Base-by-base conservation (phyloP, 2,113 vertebrate genomes). In the Menura novaehollandiae region DNA sequence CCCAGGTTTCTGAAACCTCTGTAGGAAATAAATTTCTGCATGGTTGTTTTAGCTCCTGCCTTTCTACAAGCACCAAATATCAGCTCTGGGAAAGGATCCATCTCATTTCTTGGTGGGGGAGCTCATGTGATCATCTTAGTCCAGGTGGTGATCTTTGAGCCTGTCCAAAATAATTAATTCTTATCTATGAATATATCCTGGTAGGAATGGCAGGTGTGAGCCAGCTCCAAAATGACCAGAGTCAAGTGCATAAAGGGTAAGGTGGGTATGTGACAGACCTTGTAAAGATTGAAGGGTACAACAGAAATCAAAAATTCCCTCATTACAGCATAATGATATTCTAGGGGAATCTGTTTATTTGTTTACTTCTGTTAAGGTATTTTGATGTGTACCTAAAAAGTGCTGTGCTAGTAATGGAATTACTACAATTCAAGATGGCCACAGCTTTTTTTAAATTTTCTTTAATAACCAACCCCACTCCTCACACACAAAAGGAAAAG, bases 311-410 rank as follows among this genome's bases (percentile, higher is more conserved):
- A 76, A 86, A 47, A 35, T 19, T 33, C 27, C 39, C 39, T 46
- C 9, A 7, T 37, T 21, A 11, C 0, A 7, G 7, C 10, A 41
- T 20, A 28, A 11, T 27, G 9, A 7, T 32, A 17, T 59, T 46
- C 8, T 21, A 2, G 2, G 6, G 6, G 8, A 6, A 1, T 6
- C 4, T 59, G 20, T 12, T n/a, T 18, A 3, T 6, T 63, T 59
- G 1, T 17, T 68, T 76, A 14, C 4, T 67, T 67, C 30, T 14
- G 4, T 37, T 8, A 20, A 28, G 33, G 1, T 55, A 64, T 8
- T 89, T 62, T 62, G 4, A 5, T 32, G 89, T 46, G 2, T 51
- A 46, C 22, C 32, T 47, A 8, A 26, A 39, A 77, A 51, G 3
- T 22, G 2, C 23, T 41, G 5, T 33, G 5, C 5, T 37, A 3